These are phyloP conservation scores for Galendromus occidentalis DNA, from an alignment of 1,140 invertebrate species.

Conservation along the genomic window DNA sequence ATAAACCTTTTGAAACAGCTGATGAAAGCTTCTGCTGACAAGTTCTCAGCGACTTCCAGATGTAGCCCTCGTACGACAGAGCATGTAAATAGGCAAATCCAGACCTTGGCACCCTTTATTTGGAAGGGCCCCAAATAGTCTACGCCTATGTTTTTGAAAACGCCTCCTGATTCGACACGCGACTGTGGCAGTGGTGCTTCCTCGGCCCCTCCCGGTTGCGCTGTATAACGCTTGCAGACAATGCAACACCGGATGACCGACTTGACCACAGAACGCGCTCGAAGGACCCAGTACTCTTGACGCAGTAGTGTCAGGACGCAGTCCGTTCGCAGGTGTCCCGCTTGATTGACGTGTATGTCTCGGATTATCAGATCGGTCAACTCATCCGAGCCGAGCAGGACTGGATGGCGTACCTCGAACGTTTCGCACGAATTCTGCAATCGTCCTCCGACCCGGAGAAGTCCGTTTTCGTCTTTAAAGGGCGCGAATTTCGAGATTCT, in stretches of 20 bases:
- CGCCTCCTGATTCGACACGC: slow-evolving; percentile 19
- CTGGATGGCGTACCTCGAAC: neutral
- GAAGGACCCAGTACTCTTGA: slow-evolving; percentile 11
- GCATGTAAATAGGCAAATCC: slow-evolving; percentile 29
- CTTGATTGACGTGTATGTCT: neutral
- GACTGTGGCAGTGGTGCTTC: slow-evolving; percentile 6
- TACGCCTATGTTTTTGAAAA: slow-evolving; percentile 25
- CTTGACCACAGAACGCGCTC: slow-evolving; percentile 7
- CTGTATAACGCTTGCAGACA: neutral
- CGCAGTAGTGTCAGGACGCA: neutral
- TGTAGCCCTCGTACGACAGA: slow-evolving; percentile 28
- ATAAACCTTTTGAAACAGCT: slow-evolving; percentile 27
- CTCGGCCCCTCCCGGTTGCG: neutral
- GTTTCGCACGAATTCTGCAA: neutral
- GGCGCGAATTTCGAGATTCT: no score
- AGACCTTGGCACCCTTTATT: slow-evolving; percentile 23
- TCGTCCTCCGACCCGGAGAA: neutral
- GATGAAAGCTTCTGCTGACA: slow-evolving; percentile 27
- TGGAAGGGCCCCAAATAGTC: slow-evolving; percentile 30
- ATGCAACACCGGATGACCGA: neutral
- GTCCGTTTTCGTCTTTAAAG: no score
- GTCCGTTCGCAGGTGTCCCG: neutral
- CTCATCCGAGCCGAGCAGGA: neutral
- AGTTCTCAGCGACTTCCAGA: slow-evolving; percentile 26
- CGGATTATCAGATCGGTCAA: neutral